These are phyloP conservation scores for Urocynchramus pylzowi DNA, from an alignment of 2,113 vertebrate genomes.

Conservation along the genomic window DNA sequence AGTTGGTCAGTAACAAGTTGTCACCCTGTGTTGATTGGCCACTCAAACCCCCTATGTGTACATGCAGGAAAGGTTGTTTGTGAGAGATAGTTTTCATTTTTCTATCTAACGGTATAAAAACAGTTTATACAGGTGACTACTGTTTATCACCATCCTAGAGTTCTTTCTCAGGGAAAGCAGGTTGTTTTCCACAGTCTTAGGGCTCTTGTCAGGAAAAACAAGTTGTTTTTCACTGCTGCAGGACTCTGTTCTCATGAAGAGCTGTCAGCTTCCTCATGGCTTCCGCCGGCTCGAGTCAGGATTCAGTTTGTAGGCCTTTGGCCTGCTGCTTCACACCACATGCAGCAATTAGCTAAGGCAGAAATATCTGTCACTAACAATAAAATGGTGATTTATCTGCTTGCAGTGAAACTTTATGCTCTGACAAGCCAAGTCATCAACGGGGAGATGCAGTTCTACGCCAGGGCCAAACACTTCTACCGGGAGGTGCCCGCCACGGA, in stretches of 20 bases:
- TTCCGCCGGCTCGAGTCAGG: neutral
- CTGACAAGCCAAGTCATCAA: constrained; percentile 93
- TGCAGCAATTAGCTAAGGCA: neutral
- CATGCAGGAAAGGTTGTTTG: neutral
- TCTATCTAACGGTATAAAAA: neutral
- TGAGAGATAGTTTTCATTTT: neutral
- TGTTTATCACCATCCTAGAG: neutral
- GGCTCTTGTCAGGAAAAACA: neutral
- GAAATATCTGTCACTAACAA: neutral
- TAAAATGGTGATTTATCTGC: constrained; percentile 30
- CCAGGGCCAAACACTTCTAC: constrained; percentile 91
- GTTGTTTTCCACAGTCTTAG: neutral
- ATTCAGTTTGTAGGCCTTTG: neutral
- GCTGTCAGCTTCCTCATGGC: neutral
- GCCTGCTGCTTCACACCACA: neutral
- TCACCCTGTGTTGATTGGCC: neutral
- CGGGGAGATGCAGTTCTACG: constrained; percentile 96
- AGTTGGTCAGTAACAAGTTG: neutral
- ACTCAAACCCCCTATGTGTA: neutral
- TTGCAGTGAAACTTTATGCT: constrained; percentile 91
- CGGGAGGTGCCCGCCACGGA: constrained; percentile 88
- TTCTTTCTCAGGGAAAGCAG: neutral
- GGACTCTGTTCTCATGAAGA: neutral
- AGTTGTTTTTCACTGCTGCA: neutral
- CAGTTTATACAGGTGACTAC: neutral